Evolutionary conservation across 2,797 vertebrate genomes (phyloP).

Genomic region (Mycteria americana): DNA sequence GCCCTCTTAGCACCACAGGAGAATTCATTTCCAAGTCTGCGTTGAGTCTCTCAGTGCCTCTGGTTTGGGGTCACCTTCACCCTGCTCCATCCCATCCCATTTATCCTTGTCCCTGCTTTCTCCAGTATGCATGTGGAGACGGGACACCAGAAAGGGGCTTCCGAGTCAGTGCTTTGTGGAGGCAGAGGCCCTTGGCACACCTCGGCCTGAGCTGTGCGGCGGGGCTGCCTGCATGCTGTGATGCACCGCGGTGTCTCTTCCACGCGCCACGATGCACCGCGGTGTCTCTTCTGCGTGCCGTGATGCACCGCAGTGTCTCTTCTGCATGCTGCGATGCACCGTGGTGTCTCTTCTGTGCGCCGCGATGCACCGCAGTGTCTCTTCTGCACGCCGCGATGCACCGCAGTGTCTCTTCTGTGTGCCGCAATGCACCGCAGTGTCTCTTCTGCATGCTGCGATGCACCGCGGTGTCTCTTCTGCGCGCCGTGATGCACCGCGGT

Average conservation of each 20-base stretch:
- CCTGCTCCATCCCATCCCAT: neutral
- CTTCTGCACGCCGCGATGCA: neutral
- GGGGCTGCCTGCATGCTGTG: neutral
- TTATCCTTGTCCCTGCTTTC: neutral
- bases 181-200: neutral
- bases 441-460: neutral
- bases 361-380: fast-evolving
- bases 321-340: neutral
- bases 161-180: neutral
- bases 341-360: neutral
- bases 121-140: neutral
- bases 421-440: fast-evolving
- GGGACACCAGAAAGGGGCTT: no score
- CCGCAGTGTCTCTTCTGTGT: fast-evolving
- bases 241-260: fast-evolving
- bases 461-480: fast-evolving
- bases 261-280: no score
- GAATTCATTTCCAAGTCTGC: neutral
- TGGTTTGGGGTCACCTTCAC: neutral
- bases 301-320: no score
- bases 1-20: neutral
- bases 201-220: neutral
- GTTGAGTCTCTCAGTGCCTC: fast-evolving
- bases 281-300: no score
- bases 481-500: fast-evolving